Evolutionary conservation across 2,797 vertebrate genomes (phyloP), one percentile per base, ranked within the genome.

Genomic region (Muraenolepis orangiensis): DNA sequence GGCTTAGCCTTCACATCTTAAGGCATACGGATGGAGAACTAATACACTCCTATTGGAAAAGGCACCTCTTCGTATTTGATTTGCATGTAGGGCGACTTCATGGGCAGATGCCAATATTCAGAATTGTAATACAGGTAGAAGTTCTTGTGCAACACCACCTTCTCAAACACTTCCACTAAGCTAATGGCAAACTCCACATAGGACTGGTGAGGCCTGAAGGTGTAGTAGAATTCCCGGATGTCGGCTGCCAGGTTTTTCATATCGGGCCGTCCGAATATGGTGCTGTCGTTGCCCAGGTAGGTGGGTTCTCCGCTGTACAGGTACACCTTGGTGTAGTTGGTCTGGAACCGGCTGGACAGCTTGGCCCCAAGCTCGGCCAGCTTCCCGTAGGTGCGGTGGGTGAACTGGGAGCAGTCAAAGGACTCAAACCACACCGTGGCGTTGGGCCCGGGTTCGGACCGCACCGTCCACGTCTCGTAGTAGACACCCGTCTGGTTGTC

Each of bases 61-160:
- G 96, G 95, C 70, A 97, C 91, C 88, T 98, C 96, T 87, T 99
- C 96, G 72, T 97, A 99, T 1, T 91, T 93, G 75, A 99, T 93
- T 80, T 89, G 90, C 75, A 99, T 71, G 73, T 95, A 99, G 0
- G 98, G 98, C 32, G 87, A 87, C 78, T 98, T 99, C 95, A 99
- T 96, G 8, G 97, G 96, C 88, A 99, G 93, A 86, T 94, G 93
- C 98, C 98, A 99, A 78, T 99, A 99, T 88, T 98, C 96, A 91
- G 95, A 95, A 89, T 99, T 99, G 87, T 97, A 99, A 89, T 96
- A 99, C 66, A 99, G 90, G 81, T 97, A 99, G 88, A 99, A 99
- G 4, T 89, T 90, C 78, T 89, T 94, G 36, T 95, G 92, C 76
- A 98, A 3, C 71, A 97, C 82, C 1, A 97, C 91, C 51, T 80